Percentiles rank a stretch among this genome's conserved stretches.
phyloP scores from a whole-genome alignment of 2,797 vertebrate genomes.

The Sylvia borin region DNA sequence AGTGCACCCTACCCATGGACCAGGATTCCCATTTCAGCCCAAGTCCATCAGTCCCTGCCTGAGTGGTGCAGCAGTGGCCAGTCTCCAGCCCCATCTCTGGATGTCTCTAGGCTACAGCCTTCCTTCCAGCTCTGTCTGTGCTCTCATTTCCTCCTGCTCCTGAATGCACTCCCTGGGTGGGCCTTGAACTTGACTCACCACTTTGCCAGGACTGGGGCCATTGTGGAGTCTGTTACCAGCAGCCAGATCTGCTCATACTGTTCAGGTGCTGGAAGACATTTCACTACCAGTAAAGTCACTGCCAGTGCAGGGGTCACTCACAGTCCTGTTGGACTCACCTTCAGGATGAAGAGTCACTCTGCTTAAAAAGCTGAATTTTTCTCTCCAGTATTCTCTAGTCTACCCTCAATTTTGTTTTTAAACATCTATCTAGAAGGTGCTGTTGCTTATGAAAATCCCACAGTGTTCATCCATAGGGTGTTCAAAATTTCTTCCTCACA shows the following conservation, averaged over 20 bases:
- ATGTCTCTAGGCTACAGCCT: neutral
- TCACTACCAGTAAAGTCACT: neutral
- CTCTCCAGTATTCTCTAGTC: neutral
- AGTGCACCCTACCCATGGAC: neutral
- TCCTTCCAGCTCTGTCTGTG: neutral
- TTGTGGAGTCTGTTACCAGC: neutral
- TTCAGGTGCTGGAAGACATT: neutral
- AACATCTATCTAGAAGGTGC: neutral
- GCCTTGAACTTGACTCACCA: neutral
- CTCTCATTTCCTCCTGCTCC: neutral
- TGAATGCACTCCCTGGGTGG: neutral
- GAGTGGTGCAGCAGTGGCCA: neutral
- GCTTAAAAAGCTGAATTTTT: neutral
- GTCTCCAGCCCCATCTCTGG: neutral
- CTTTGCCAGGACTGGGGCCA: neutral
- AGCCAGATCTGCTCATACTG: neutral
- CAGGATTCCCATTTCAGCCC: neutral
- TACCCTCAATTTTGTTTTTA: neutral
- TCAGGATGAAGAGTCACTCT: neutral
- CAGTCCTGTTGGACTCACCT: neutral
- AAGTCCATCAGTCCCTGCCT: neutral
- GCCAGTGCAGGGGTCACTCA: neutral
- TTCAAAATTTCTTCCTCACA: neutral
- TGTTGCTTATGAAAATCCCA: neutral
- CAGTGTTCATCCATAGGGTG: neutral